A percentile compares a stretch with the other conserved stretches of the same genome.
phyloP scores from a whole-genome alignment of 2,113 vertebrate species.

The Greenwoodochromis staneri region DNA sequence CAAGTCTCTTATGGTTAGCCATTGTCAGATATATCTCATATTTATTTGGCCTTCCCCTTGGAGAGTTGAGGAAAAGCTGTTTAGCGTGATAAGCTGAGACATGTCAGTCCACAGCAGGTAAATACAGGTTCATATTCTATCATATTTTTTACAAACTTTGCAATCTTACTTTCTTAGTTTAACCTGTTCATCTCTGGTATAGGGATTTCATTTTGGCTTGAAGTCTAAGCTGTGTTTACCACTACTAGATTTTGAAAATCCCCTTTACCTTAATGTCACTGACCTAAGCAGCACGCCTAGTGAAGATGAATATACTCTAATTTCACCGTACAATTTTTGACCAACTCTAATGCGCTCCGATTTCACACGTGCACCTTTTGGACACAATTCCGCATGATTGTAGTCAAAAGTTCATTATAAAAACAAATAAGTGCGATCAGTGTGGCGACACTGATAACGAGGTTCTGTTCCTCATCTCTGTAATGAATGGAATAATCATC shows the following conservation, averaged over 20 bases:
- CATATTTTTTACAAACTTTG: background rate
- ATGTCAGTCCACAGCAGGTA: background rate
- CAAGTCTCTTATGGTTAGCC: background rate
- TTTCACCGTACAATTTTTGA: background rate
- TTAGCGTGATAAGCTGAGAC: background rate
- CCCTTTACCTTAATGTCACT: background rate
- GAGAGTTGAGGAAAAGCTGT: background rate
- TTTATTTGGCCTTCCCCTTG: background rate
- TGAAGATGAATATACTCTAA: background rate
- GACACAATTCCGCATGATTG: background rate
- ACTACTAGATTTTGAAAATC: background rate
- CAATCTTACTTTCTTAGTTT: background rate
- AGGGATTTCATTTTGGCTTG: background rate
- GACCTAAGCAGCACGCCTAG: background rate
- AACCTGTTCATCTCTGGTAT: background rate
- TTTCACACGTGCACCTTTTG: background rate
- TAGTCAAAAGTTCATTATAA: conserved; percentile 16
- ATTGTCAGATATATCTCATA: background rate
- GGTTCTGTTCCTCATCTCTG: conserved; percentile 1
- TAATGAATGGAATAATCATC: conserved; percentile 51
- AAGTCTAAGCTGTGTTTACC: background rate
- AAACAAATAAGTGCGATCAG: conserved; percentile 11
- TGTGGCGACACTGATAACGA: conserved; percentile 24
- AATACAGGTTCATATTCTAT: background rate
- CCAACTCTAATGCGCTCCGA: background rate